Base-by-base conservation (phyloP, 2,888 invertebrate species). In the Hirtodrosophila histrioides region DNA sequence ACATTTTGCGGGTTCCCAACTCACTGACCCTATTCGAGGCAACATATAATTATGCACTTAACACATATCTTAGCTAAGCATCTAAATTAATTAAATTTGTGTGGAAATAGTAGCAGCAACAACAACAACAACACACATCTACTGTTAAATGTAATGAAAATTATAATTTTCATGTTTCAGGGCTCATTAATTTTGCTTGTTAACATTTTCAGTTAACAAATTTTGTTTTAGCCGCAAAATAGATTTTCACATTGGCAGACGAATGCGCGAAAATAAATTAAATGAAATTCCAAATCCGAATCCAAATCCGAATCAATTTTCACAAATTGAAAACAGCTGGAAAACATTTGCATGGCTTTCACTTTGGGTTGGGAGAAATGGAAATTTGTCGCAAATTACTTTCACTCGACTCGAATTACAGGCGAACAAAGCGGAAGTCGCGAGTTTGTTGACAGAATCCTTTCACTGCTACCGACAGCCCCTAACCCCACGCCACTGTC, bases 341-440 rank as follows among this genome's bases (percentile, higher is more conserved):
- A 74, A 71, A 61, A 53, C 55, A 86, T 88, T 86, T 86, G 87
- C 88, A 83, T 88, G 87, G 78, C 88, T 88, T 83, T 83, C 83
- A 88, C 83, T 83, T 54, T 51, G 40, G 27, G 9, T 11, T 27
- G 33, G 12, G 36, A 65, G 36, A 65, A 49, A 56, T 33, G 43
- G 27, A 86, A 84, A 84, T 88, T 84, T 87, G 83, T 84, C 88
- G 69, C 88, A 88, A 84, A 84, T 84, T 84, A 84, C 83, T 88
- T 88, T 88, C 83, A 72, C 87, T 86, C 64, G 66, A 31, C 54
- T 88, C 70, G 64, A 51, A 55, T 88, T 76, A 70, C 72, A 57
- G 31, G 55, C 69, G 50, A 54, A 54, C 60, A 50, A 53, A 60
- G 44, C 78, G 61, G 69, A 76, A 86, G 61, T 51, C 35, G 39